These are phyloP conservation scores for Tadarida brasiliensis DNA, from an alignment of 2,797 vertebrate genomes.

Conservation along the genomic window DNA sequence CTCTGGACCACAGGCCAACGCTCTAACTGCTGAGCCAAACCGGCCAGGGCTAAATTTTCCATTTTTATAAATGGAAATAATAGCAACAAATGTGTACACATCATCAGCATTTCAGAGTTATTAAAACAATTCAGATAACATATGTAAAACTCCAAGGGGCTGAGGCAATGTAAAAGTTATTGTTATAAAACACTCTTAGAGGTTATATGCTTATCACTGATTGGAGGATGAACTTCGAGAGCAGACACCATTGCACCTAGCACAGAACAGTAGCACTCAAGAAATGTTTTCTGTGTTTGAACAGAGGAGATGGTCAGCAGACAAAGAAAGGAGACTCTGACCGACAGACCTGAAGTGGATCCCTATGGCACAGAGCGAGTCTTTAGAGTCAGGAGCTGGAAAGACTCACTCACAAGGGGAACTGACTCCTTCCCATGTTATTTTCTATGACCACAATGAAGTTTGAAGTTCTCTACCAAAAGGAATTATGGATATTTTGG, in stretches of 20 bases:
- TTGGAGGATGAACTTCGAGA: not conserved
- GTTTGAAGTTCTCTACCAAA: conserved; percentile 20
- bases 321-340: not conserved
- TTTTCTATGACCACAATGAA: not conserved
- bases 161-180: not conserved
- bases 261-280: not conserved
- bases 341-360: not conserved
- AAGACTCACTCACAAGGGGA: not conserved
- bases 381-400: not conserved
- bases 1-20: too few species aligned
- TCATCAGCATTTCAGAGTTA: not conserved
- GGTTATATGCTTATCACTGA: not conserved
- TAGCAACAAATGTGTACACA: not conserved
- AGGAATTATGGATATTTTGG: conserved; percentile 2
- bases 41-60: too few species aligned
- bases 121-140: not conserved
- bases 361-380: not conserved
- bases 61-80: conserved; percentile 26
- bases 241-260: not conserved
- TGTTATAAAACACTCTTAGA: not conserved
- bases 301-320: not conserved
- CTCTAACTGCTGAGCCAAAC: too few species aligned
- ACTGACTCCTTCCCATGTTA: not conserved
- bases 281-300: not conserved
- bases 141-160: not conserved